phyloP scores from a whole-genome alignment of 2,888 invertebrate genomes.

The Sepioteuthis lessoniana region DNA sequence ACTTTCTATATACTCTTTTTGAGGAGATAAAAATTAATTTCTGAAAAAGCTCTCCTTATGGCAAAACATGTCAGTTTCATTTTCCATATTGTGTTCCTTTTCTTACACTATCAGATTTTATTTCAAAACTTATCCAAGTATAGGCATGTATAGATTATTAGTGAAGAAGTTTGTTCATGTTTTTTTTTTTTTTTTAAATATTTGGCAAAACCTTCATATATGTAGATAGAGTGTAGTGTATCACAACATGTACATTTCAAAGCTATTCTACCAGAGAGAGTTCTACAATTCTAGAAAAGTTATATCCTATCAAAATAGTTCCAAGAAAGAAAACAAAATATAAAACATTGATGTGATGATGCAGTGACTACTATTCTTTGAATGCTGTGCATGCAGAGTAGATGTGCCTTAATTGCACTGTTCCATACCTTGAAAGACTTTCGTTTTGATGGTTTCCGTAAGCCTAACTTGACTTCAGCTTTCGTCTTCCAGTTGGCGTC shows the following conservation, averaged over 20 bases:
- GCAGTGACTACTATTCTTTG: neutral
- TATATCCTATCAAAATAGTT: neutral
- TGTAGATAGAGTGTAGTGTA: neutral
- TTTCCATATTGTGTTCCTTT: no score
- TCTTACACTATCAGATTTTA: no score
- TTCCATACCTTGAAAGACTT: constrained; percentile 41
- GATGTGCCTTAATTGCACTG: neutral
- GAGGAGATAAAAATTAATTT: no score
- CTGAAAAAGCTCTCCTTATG: no score
- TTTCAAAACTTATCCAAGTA: no score
- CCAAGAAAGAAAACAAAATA: neutral
- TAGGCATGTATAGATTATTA: no score
- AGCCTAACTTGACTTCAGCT: constrained; percentile 35
- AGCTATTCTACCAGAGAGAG: neutral
- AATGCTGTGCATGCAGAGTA: neutral
- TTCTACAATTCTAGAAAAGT: neutral
- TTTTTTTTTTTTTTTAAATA: no score
- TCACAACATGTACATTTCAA: neutral
- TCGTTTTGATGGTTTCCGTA: neutral
- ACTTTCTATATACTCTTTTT: no score
- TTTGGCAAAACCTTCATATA: no score
- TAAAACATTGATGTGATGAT: neutral
- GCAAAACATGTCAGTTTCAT: no score
- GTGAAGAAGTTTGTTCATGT: no score
- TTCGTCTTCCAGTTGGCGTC: constrained; percentile 16